Percentiles rank a stretch among this genome's conserved stretches.
Evolutionary conservation across 2,113 vertebrate genomes (phyloP).

Genomic region (Rhadina sibilatrix): DNA sequence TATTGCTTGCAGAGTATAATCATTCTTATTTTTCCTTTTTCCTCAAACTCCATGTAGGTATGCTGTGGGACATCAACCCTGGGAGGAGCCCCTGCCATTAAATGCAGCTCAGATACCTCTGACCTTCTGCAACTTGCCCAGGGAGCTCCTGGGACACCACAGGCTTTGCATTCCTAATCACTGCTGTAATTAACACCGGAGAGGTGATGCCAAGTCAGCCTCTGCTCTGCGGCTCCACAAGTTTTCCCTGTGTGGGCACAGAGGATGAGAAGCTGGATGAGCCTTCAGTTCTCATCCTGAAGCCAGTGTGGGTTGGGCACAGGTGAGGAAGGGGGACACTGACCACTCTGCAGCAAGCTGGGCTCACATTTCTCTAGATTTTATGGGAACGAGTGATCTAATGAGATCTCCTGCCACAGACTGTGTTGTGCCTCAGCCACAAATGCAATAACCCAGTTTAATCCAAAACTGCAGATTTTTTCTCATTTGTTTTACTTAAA

Average conservation of each 20-base stretch:
- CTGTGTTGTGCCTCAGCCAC: not conserved
- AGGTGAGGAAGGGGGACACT: rapidly evolving
- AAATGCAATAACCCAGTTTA: not conserved
- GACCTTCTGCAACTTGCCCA: not conserved
- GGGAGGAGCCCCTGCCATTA: not conserved
- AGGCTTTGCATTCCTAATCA: not conserved
- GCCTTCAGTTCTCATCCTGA: not conserved
- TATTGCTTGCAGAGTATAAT: not conserved
- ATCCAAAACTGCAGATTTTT: not conserved
- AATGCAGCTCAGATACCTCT: not conserved
- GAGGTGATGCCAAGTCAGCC: not conserved
- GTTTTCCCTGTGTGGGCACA: not conserved
- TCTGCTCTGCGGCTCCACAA: not conserved
- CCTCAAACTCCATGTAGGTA: not conserved
- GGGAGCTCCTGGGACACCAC: not conserved
- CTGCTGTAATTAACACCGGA: not conserved
- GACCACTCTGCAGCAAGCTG: rapidly evolving
- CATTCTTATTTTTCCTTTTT: not conserved
- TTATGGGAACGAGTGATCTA: not conserved
- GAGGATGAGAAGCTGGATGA: not conserved
- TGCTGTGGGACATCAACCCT: not conserved
- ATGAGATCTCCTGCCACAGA: not conserved
- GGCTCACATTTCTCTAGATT: not conserved
- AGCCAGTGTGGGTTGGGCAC: not conserved
- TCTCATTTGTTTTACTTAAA: not conserved